Conservation (phyloP, 2,888 invertebrate species). For the Magallana nippona region DNA sequence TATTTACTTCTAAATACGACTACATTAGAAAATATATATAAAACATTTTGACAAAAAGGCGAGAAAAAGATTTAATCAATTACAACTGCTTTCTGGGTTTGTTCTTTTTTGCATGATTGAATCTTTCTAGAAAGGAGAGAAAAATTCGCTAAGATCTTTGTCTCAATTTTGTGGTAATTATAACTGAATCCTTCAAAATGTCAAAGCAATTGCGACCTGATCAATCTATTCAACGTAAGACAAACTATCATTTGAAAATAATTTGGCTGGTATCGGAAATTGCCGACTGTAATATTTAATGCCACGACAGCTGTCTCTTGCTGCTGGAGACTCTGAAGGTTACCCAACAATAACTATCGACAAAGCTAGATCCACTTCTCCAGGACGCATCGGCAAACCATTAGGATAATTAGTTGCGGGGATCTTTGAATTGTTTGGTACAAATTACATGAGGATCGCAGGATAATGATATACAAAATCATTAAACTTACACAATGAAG, state of each 20-base stretch:
- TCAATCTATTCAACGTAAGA: constrained; percentile 16
- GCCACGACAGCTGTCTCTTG: background rate
- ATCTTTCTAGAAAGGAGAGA: background rate
- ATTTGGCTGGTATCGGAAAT: constrained; percentile 15
- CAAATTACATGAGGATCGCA: constrained; percentile 22
- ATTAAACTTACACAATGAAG: too few relatives aligned
- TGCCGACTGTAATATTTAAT: constrained; percentile 11
- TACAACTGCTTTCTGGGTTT: too few relatives aligned
- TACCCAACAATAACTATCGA: constrained; percentile 17
- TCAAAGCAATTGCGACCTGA: constrained; percentile 24
- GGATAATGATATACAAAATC: background rate
- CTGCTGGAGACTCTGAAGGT: constrained; percentile 14
- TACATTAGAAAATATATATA: too few relatives aligned
- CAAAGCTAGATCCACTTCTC: constrained; percentile 4
- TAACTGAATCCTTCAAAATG: constrained; percentile 19
- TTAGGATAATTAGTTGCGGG: constrained; percentile 22
- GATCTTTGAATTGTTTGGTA: constrained; percentile 16
- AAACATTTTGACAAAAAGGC: too few relatives aligned
- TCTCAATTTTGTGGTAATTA: background rate
- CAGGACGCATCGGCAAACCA: background rate
- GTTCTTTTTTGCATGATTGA: background rate
- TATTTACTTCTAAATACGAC: too few relatives aligned
- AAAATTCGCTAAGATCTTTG: background rate
- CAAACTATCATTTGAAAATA: constrained; percentile 17
- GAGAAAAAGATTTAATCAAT: too few relatives aligned